phyloP scores from a whole-genome alignment of 2,797 vertebrate genomes.

The Sebastes cheni region DNA sequence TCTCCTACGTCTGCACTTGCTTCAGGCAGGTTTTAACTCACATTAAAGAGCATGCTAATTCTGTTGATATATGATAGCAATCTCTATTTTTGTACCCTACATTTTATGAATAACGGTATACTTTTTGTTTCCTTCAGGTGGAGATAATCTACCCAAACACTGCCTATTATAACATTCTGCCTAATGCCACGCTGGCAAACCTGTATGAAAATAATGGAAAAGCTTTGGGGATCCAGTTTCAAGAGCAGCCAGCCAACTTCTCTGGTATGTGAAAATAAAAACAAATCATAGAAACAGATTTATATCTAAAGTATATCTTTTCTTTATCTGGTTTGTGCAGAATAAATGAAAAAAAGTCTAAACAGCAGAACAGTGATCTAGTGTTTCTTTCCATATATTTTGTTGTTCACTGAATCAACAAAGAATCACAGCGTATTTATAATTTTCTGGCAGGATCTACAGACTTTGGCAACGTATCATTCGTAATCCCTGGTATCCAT shows the following conservation, averaged over 20 bases:
- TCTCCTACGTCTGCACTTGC: conserved; percentile 34
- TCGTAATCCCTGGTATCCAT: conserved; percentile 88
- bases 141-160: conserved; percentile 80
- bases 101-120: not conserved
- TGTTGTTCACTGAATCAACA: conserved; percentile 7
- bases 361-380: not conserved
- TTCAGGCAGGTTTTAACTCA: conserved; percentile 25
- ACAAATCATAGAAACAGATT: not conserved
- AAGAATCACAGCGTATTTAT: conserved; percentile 28
- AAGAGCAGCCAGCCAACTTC: conserved; percentile 55
- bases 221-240: conserved; percentile 87
- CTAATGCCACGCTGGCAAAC: conserved; percentile 84
- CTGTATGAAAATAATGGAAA: conserved; percentile 86
- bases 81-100: not conserved
- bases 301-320: not conserved
- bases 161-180: conserved; percentile 88
- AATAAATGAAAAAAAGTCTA: not conserved
- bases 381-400: not conserved
- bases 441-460: conserved; percentile 84
- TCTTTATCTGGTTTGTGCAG: not conserved
- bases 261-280: conserved; percentile 47
- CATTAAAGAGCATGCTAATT: not conserved
- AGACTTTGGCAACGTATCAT: conserved; percentile 91
- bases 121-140: conserved; percentile 74
- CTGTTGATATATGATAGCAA: not conserved